These are phyloP conservation scores for Lycocorax pyrrhopterus DNA, from an alignment of 2,113 vertebrate genomes.

Conservation along the genomic window DNA sequence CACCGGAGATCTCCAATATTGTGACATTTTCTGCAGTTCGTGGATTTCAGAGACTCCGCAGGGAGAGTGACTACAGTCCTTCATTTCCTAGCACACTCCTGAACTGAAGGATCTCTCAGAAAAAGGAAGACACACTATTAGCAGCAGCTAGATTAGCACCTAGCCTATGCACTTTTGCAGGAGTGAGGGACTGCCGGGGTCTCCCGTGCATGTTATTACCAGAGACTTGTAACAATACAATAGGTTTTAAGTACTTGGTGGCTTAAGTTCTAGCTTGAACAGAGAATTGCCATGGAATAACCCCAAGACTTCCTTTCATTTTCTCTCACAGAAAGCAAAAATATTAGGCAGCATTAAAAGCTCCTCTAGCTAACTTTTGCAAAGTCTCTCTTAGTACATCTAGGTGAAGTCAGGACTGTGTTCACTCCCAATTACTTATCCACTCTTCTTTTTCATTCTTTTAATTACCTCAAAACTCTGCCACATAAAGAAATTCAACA, in stretches of 20 bases:
- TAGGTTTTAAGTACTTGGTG: not conserved
- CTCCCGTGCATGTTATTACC: not conserved
- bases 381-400: not conserved
- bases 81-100: not conserved
- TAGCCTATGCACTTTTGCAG: not conserved
- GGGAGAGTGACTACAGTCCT: not conserved
- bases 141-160: not conserved
- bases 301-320: not conserved
- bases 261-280: not conserved
- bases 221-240: not conserved
- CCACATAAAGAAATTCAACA: not conserved
- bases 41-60: not conserved
- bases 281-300: not conserved
- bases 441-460: not conserved
- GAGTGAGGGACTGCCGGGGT: not conserved
- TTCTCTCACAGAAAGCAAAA: not conserved
- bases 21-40: not conserved
- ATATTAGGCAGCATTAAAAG: not conserved
- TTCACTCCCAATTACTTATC: not conserved
- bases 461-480: not conserved
- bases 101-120: not conserved
- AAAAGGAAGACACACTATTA: not conserved
- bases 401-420: not conserved
- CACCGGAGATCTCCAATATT: not conserved
- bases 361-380: not conserved